Evolutionary conservation across 2,113 vertebrate species (phyloP).

Genomic region (Urocolius indicus): DNA sequence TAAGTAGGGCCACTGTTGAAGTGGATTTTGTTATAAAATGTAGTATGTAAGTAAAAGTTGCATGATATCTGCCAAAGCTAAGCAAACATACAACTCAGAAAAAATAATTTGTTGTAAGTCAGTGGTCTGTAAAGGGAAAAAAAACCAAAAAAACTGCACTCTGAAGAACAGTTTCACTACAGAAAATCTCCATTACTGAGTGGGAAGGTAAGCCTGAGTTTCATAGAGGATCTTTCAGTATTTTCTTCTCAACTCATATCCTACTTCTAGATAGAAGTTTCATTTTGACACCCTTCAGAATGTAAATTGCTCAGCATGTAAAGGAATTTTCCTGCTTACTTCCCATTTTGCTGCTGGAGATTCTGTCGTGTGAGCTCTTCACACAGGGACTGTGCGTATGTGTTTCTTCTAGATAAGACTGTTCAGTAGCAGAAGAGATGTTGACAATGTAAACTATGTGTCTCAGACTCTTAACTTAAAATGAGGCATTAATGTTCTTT

Average conservation of each 20-base stretch:
- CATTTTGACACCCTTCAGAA: background rate
- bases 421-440: background rate
- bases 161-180: background rate
- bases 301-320: background rate
- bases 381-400: fast-evolving
- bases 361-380: background rate
- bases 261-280: background rate
- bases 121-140: background rate
- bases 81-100: background rate
- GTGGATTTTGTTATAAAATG: background rate
- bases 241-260: background rate
- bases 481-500: background rate
- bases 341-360: background rate
- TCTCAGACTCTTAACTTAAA: background rate
- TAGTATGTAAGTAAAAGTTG: background rate
- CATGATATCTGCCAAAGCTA: background rate
- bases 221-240: background rate
- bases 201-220: background rate
- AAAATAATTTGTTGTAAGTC: background rate
- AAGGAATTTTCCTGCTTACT: background rate
- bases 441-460: background rate
- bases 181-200: background rate
- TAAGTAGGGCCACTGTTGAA: background rate
- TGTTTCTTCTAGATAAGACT: background rate
- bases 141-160: background rate